Percentiles rank a stretch among this genome's conserved stretches.
These are phyloP conservation scores for Drosophila nigrodunni DNA, from an alignment of 1,140 invertebrate species.

Conservation along the genomic window DNA sequence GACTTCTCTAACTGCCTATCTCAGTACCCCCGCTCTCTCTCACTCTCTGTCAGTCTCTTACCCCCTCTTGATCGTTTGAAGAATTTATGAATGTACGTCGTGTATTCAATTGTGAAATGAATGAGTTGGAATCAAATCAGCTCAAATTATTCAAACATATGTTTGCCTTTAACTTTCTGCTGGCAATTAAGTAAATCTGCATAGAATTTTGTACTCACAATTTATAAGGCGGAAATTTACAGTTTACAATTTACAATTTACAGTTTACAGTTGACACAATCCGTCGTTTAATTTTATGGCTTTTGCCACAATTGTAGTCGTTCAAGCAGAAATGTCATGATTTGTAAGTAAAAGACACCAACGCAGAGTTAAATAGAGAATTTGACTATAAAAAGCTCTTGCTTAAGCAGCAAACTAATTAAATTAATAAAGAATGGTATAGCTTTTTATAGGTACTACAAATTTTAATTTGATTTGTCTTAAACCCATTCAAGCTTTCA, in stretches of 20 bases:
- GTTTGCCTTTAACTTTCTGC: constrained; percentile 27
- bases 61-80: background rate
- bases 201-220: constrained; percentile 50
- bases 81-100: constrained; percentile 53
- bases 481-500: too few species aligned
- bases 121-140: constrained; percentile 53
- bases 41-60: background rate
- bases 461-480: too few species aligned
- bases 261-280: constrained; percentile 20
- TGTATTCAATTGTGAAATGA: constrained; percentile 44
- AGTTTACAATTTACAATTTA: constrained; percentile 18
- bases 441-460: too few species aligned
- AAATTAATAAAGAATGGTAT: too few species aligned
- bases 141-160: constrained; percentile 64
- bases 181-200: constrained; percentile 69
- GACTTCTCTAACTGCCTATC: constrained; percentile 27
- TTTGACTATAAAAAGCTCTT: too few species aligned
- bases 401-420: too few species aligned
- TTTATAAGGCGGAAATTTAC: constrained; percentile 50
- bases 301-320: constrained; percentile 8
- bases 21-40: background rate
- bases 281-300: background rate
- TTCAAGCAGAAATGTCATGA: background rate
- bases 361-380: background rate
- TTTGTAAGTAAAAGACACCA: background rate